phyloP scores from a whole-genome alignment of 2,888 invertebrate species.

The Melanotus villosus region DNA sequence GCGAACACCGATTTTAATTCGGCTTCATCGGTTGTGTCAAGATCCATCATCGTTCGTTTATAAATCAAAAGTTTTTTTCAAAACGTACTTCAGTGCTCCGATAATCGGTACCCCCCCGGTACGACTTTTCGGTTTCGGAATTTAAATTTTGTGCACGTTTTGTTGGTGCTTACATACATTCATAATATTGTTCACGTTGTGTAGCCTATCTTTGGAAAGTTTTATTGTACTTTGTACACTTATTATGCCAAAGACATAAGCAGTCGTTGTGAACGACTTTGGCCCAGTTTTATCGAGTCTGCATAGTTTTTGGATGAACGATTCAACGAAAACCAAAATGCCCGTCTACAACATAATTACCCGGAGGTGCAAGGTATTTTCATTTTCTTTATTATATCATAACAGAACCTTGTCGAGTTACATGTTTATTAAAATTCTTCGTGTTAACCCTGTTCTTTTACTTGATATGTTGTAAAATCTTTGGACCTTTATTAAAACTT shows the following conservation, averaged over 20 bases:
- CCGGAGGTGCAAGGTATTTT: slow-evolving; percentile 74
- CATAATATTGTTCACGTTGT: slow-evolving; percentile 25
- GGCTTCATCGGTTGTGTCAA: not conserved
- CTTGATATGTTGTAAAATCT: no score
- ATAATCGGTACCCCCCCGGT: not conserved
- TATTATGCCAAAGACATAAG: slow-evolving; percentile 45
- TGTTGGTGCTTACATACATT: slow-evolving; percentile 32
- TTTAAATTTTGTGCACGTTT: slow-evolving; percentile 36
- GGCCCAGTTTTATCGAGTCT: slow-evolving; percentile 39
- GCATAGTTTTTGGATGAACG: slow-evolving; percentile 39
- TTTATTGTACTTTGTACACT: slow-evolving; percentile 42
- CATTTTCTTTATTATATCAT: no score
- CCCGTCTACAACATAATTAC: slow-evolving; percentile 76
- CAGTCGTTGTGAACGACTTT: slow-evolving; percentile 44
- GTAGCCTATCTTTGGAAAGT: slow-evolving; percentile 45
- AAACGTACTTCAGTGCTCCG: not conserved
- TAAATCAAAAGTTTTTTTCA: not conserved
- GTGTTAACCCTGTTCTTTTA: no score
- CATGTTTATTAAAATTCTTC: no score
- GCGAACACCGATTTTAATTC: slow-evolving; percentile 25
- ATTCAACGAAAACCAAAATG: slow-evolving; percentile 63
- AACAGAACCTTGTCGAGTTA: no score
- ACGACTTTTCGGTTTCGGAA: not conserved
- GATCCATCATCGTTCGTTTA: not conserved
- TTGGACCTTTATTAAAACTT: no score